Evolutionary conservation across 2,113 vertebrate species (phyloP), one percentile per base, ranked within the genome.

Genomic region (Lynx canadensis): DNA sequence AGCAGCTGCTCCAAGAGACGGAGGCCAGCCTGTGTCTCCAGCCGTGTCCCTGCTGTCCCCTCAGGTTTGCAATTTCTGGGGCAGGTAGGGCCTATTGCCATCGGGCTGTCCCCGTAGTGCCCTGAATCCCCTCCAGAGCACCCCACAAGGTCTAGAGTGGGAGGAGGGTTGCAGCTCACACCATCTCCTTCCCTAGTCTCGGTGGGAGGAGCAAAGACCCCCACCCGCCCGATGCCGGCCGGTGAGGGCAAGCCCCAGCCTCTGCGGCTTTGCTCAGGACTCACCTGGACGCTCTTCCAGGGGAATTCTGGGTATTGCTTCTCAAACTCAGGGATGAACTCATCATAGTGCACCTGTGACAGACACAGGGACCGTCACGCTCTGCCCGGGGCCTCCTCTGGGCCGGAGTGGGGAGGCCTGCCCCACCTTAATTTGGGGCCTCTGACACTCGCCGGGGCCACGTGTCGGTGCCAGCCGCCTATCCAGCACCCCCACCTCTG

Each of bases 291-390:
- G 0, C 91, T 92, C 81, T 98, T 98, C 99, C 99, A 99, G 13
- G 99, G 98, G 95, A 99, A 98, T n/a, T 99, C 99, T 6, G 99
- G 99, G 96, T 99, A 99, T 55, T 99, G 99, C 73, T 99, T 98
- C 98, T 99, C 99, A 98, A 99, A 99, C 97, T 99, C 98, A 0
- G 99, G 99, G 90, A 99, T 99, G 96, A 99, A 99, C 69, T 99
- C 99, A 60, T 99, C 98, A 33, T 98, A 99, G 96, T 99, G 99
- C 33, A 99, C 98, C 99, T 99, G 74, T 0, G 97, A 92, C 25
- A 96, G 71, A 98, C 27, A 41, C 7, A 15, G 2, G 31, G 25
- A 10, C 66, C 0, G 0, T 80, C 27, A 1, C 0, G 0, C 33
- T n/a, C 33, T 1, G 23, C 52, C 3, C 0, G 3, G 74, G 84